These are phyloP conservation scores for Gallirallus australis DNA, from an alignment of 2,797 vertebrate species.

Conservation along the genomic window DNA sequence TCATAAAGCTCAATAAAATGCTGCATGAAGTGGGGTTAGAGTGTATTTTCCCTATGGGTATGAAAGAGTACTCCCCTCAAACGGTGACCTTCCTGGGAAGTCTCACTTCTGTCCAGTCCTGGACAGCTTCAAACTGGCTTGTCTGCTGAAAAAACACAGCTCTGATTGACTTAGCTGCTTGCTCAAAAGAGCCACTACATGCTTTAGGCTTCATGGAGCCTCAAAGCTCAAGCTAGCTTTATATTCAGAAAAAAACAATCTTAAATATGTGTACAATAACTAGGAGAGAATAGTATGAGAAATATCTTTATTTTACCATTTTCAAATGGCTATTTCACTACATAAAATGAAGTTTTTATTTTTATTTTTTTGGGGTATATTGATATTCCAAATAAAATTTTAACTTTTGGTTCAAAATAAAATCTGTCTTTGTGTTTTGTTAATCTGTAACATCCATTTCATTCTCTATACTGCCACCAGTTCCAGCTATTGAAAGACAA, in stretches of 20 bases:
- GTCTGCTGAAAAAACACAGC: slow-evolving; percentile 32
- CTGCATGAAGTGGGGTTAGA: slow-evolving; percentile 21
- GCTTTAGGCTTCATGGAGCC: slow-evolving; percentile 59
- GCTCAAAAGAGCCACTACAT: slow-evolving; percentile 52
- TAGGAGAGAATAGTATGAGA: slow-evolving; percentile 74
- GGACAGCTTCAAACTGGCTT: slow-evolving; percentile 7
- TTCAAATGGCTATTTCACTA: slow-evolving; percentile 82
- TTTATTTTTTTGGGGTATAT: slow-evolving; percentile 80
- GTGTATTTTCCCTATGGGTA: slow-evolving; percentile 20
- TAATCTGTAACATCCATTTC: neutral
- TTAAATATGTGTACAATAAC: slow-evolving; percentile 66
- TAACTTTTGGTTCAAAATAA: slow-evolving; percentile 82
- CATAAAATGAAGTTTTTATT: slow-evolving; percentile 79
- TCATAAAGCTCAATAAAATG: slow-evolving; percentile 21
- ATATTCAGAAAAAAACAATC: slow-evolving; percentile 53
- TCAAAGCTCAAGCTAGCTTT: slow-evolving; percentile 65
- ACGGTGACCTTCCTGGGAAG: slow-evolving; percentile 43
- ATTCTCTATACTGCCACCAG: neutral
- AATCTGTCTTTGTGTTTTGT: slow-evolving; percentile 24
- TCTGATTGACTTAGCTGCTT: slow-evolving; percentile 55
- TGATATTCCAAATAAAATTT: slow-evolving; percentile 83
- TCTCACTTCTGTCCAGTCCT: slow-evolving; percentile 22
- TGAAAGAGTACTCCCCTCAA: slow-evolving; percentile 4
- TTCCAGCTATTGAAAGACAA: neutral
- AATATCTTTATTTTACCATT: slow-evolving; percentile 78